Evolutionary conservation across 2,113 vertebrate species (phyloP).

Genomic region (Tor tambroides): DNA sequence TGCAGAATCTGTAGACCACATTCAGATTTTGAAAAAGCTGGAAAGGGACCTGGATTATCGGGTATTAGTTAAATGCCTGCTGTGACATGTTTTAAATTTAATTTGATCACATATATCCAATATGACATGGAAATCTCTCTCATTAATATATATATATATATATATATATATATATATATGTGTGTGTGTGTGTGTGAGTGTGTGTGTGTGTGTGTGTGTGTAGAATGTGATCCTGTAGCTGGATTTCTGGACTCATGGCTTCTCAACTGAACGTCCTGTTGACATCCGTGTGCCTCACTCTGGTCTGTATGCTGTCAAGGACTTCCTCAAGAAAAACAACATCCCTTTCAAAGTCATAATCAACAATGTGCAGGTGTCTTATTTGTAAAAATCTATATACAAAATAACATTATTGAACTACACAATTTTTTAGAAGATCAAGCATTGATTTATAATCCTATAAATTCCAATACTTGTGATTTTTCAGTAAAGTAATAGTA

Average conservation of each 20-base stretch:
- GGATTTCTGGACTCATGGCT: slow-evolving; percentile 86
- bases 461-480: neutral
- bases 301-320: slow-evolving; percentile 73
- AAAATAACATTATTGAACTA: neutral
- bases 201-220: too few relatives aligned
- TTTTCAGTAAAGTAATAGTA: neutral
- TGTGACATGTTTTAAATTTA: neutral
- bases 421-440: too few relatives aligned
- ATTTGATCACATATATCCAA: neutral
- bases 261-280: slow-evolving; percentile 66
- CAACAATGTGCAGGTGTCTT: slow-evolving; percentile 83
- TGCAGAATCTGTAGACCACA: slow-evolving; percentile 63
- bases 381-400: neutral
- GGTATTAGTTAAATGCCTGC: slow-evolving; percentile 43
- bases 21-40: slow-evolving; percentile 65
- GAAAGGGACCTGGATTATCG: slow-evolving; percentile 55
- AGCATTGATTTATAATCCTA: neutral
- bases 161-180: too few relatives aligned
- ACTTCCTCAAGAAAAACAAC: slow-evolving; percentile 74
- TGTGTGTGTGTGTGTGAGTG: too few relatives aligned
- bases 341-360: slow-evolving; percentile 82
- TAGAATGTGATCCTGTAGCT: slow-evolving; percentile 72
- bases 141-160: neutral
- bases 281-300: slow-evolving; percentile 80
- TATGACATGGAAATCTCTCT: neutral